A percentile compares a stretch with the other conserved stretches of the same genome.
Conservation (phyloP, 2,888 invertebrate species). For the Hirtodrosophila trivittata region DNA sequence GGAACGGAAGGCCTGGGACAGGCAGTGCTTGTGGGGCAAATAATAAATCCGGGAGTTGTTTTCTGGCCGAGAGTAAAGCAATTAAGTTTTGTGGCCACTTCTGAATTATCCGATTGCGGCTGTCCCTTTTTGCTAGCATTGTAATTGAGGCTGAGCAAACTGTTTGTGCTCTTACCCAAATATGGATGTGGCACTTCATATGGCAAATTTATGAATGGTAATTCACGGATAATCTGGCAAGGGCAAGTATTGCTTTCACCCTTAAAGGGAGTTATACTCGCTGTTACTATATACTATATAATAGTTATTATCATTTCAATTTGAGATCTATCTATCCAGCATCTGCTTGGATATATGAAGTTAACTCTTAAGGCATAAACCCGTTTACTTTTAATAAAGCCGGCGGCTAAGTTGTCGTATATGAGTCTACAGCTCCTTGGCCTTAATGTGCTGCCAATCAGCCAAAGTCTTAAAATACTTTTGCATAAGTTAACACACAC, state of each 20-base stretch:
- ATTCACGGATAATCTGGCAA: slow-evolving; percentile 13
- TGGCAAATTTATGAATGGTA: slow-evolving; percentile 52
- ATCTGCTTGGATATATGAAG: too few relatives aligned
- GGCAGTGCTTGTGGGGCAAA: slow-evolving; percentile 40
- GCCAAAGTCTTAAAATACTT: slow-evolving; percentile 74
- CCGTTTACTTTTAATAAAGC: too few relatives aligned
- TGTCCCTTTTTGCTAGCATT: slow-evolving; percentile 39
- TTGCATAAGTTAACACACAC: slow-evolving; percentile 63
- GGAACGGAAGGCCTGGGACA: too few relatives aligned
- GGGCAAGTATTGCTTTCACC: too few relatives aligned
- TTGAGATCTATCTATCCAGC: too few relatives aligned
- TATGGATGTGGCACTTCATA: slow-evolving; percentile 27
- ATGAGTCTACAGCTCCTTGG: slow-evolving; percentile 5
- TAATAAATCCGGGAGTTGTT: slow-evolving; percentile 61
- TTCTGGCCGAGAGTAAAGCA: slow-evolving; percentile 59
- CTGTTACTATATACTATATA: too few relatives aligned
- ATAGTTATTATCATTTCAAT: too few relatives aligned
- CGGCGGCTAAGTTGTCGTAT: too few relatives aligned
- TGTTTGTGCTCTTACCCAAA: slow-evolving; percentile 38
- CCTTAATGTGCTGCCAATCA: slow-evolving; percentile 63
- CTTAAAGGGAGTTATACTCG: too few relatives aligned
- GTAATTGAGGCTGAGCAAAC: slow-evolving; percentile 54
- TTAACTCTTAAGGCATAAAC: too few relatives aligned
- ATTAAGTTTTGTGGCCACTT: slow-evolving; percentile 71
- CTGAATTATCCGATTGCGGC: slow-evolving; percentile 61